Percentiles rank a stretch among this genome's conserved stretches.
Conservation (phyloP, 2,797 vertebrate genomes). For the Microctenopoma lineatum region DNA sequence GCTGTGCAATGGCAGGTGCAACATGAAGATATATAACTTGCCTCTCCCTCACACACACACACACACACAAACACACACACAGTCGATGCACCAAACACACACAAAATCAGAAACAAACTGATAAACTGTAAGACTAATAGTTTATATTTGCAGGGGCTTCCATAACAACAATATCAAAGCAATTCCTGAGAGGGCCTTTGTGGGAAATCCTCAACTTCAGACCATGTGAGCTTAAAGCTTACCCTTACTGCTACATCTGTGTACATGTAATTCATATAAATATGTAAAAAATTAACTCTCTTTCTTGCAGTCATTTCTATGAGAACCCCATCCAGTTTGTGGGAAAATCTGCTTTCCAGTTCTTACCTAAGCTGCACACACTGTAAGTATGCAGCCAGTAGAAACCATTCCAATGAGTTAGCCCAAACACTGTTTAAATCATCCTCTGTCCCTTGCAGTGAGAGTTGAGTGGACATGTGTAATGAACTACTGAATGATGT, state of each 20-base stretch:
- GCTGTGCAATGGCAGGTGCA: conserved; percentile 82
- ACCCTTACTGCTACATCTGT: conserved; percentile 4
- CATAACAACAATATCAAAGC: conserved; percentile 97
- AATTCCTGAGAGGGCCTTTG: conserved; percentile 94
- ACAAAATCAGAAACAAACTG: conserved; percentile 57
- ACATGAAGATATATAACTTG: conserved; percentile 69
- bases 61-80: conserved; percentile 10
- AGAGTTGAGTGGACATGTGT: conserved; percentile 76
- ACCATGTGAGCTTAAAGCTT: conserved; percentile 88
- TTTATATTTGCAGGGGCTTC: conserved; percentile 87
- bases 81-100: neutral
- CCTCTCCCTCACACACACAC: conserved; percentile 47
- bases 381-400: conserved; percentile 88
- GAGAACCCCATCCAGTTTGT: conserved; percentile 97
- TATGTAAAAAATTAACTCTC: neutral
- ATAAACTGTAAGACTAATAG: conserved; percentile 38
- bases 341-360: conserved; percentile 94
- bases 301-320: conserved; percentile 89
- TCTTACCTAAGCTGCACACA: conserved; percentile 93
- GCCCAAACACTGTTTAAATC: conserved; percentile 79
- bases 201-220: conserved; percentile 94
- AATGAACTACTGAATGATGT: conserved; percentile 78
- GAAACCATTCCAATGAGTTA: conserved; percentile 67
- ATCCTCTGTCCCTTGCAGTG: conserved; percentile 62
- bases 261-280: conserved; percentile 11